Conservation (phyloP, 2,113 vertebrate species). For the Scomber colias region DNA sequence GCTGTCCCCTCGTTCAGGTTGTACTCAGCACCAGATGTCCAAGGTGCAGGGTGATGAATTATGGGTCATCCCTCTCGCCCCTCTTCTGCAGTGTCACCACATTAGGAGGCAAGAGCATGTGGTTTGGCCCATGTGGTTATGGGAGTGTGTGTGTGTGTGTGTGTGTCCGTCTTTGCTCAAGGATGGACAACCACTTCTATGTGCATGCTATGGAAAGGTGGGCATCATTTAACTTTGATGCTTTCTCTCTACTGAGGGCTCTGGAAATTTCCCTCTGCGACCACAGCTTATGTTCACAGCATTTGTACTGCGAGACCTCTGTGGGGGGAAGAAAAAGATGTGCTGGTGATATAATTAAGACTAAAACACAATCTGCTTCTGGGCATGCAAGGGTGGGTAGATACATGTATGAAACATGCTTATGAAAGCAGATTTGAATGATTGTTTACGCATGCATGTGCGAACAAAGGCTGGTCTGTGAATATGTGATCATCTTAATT, state of each 20-base stretch:
- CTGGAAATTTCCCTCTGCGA: conserved; percentile 17
- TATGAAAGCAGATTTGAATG: conserved; percentile 53
- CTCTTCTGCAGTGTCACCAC: conserved; percentile 63
- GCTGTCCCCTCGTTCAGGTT: conserved; percentile 66
- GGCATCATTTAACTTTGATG: conserved; percentile 52
- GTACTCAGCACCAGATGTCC: conserved; percentile 75
- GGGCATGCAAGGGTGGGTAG: not conserved
- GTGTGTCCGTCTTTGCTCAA: conserved; percentile 47
- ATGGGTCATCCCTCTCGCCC: conserved; percentile 68
- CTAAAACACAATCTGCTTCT: conserved; percentile 30
- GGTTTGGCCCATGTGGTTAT: conserved; percentile 54
- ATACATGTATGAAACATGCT: conserved; percentile 47
- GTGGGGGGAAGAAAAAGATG: conserved; percentile 5
- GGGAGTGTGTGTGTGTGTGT: not conserved
- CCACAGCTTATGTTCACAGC: conserved; percentile 5
- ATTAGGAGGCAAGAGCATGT: conserved; percentile 64
- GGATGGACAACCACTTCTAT: conserved; percentile 41
- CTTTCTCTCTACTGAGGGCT: conserved; percentile 37
- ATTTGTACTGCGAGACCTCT: conserved; percentile 8
- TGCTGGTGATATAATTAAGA: conserved; percentile 26
- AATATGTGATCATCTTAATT: conserved; percentile 42
- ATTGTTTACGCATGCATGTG: conserved; percentile 60
- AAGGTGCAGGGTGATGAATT: conserved; percentile 76
- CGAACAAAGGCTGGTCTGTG: conserved; percentile 39
- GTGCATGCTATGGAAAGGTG: conserved; percentile 31